A percentile compares a stretch with the other conserved stretches of the same genome.
Conservation (phyloP, 2,797 vertebrate species). For the Eulemur coronatus region DNA sequence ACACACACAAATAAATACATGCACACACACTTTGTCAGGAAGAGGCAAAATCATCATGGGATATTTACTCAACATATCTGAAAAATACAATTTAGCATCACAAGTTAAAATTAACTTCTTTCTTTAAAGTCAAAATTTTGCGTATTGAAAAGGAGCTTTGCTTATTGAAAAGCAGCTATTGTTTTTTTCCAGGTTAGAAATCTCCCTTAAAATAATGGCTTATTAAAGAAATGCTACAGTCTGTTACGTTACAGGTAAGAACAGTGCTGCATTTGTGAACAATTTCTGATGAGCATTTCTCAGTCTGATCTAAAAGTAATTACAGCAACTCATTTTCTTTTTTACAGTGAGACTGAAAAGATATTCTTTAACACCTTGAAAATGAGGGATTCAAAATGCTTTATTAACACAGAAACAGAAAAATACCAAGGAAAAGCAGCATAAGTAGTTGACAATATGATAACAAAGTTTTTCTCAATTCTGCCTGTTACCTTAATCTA, state of each 20-base stretch:
- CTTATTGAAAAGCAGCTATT: not conserved
- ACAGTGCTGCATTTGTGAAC: not conserved
- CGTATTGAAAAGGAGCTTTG: not conserved
- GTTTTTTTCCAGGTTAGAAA: conserved; percentile 20
- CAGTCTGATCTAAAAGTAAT: conserved; percentile 32
- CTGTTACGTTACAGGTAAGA: conserved; percentile 21
- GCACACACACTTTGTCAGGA: not conserved
- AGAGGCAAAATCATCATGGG: not conserved
- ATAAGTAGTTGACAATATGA: not conserved
- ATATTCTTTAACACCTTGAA: conserved; percentile 52
- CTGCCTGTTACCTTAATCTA: not conserved
- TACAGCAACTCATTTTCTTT: conserved; percentile 23
- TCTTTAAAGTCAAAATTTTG: not conserved
- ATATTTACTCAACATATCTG: not conserved
- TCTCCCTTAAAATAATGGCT: conserved; percentile 50
- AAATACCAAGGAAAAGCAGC: not conserved
- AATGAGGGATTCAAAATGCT: not conserved
- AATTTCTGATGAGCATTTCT: conserved; percentile 53
- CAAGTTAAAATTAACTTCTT: not conserved
- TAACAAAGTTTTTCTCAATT: not conserved
- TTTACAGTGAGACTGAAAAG: conserved; percentile 1
- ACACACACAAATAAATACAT: not conserved
- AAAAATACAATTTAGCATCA: not conserved
- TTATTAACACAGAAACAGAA: not conserved
- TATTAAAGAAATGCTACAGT: conserved; percentile 53